Conservation (phyloP, 2,113 vertebrate species). For the Stigmatopora nigra region DNA sequence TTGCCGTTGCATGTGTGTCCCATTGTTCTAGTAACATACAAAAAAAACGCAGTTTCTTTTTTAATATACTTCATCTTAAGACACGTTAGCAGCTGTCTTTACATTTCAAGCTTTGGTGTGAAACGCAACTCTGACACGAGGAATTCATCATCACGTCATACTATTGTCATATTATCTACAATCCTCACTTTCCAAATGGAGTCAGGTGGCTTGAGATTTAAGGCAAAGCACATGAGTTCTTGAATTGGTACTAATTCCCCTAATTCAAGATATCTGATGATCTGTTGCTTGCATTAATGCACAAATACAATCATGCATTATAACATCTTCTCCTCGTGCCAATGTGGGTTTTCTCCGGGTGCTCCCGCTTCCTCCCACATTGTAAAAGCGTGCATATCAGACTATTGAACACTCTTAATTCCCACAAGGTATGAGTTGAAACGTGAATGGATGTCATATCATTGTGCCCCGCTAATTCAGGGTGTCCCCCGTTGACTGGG, state of each 20-base stretch:
- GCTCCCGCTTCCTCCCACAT: no score
- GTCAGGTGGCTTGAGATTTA: conserved; percentile 42
- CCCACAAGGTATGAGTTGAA: no score
- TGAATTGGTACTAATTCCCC: not conserved
- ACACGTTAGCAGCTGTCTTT: not conserved
- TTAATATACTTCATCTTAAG: not conserved
- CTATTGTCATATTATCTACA: not conserved
- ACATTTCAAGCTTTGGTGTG: not conserved
- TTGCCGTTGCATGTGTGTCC: conserved; percentile 36
- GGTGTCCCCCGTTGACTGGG: no score
- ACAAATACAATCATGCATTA: not conserved
- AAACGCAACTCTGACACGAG: not conserved
- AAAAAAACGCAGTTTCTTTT: not conserved
- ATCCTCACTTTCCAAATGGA: conserved; percentile 13
- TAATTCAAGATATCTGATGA: not conserved
- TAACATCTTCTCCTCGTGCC: no score
- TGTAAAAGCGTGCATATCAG: no score
- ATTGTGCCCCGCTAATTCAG: no score
- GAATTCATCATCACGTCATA: not conserved
- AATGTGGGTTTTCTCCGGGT: no score
- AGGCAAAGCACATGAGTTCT: conserved; percentile 23
- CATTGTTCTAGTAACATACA: conserved; percentile 47
- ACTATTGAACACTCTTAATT: no score
- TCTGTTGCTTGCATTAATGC: not conserved
- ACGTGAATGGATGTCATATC: no score